Conservation (phyloP, 2,888 invertebrate genomes). For the Slavum lentiscoides region DNA sequence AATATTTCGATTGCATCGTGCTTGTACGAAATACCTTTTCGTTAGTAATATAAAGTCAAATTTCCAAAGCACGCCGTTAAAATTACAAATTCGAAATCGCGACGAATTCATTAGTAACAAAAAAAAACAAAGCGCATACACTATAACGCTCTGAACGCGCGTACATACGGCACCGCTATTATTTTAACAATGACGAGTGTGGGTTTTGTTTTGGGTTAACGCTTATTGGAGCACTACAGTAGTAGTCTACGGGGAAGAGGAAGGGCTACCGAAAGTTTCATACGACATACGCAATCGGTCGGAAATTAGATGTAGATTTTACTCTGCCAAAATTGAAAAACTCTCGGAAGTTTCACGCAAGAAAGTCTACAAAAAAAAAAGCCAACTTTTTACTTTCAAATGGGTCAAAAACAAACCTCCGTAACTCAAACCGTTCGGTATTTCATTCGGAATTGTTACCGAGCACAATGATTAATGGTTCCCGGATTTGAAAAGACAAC, state of each 20-base stretch:
- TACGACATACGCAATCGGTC: background rate
- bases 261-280: background rate
- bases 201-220: background rate
- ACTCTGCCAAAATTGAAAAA: slow-evolving; percentile 5
- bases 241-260: background rate
- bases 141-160: background rate
- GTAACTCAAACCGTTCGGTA: too few species aligned
- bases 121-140: background rate
- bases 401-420: background rate
- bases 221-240: background rate
- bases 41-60: background rate
- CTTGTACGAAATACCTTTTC: background rate
- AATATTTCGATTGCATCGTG: background rate
- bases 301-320: background rate
- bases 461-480: too few species aligned
- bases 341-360: background rate
- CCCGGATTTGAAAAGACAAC: too few species aligned
- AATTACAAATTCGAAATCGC: background rate
- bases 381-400: background rate
- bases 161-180: background rate
- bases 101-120: background rate
- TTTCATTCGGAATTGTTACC: too few species aligned
- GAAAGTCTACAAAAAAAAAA: background rate
- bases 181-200: slow-evolving; percentile 1
- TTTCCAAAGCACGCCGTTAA: background rate